Evolutionary conservation across 2,888 invertebrate species (phyloP).

Genomic region (Habrosyne pyritoides): DNA sequence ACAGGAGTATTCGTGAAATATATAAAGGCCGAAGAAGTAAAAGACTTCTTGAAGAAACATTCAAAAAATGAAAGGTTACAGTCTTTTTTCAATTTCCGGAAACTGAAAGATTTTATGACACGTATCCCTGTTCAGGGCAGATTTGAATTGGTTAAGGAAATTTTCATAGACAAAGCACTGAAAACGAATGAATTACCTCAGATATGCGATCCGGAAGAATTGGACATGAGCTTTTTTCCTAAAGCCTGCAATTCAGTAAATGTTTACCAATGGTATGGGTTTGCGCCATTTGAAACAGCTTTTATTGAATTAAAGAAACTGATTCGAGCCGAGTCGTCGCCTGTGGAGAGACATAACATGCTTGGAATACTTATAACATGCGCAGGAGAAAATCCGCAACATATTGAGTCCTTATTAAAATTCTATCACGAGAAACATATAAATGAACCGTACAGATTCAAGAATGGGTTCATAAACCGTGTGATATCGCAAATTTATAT

Average conservation of each 20-base stretch:
- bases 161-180: constrained; percentile 50
- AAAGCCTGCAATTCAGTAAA: constrained; percentile 9
- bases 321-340: constrained; percentile 34
- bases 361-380: constrained; percentile 48
- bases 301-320: constrained; percentile 50
- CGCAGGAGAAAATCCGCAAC: constrained; percentile 37
- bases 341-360: constrained; percentile 37
- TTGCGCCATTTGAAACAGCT: constrained; percentile 56
- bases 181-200: constrained; percentile 20
- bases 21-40: constrained; percentile 49
- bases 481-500: constrained; percentile 41
- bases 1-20: constrained; percentile 56
- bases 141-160: constrained; percentile 53
- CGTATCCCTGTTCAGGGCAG: constrained; percentile 50
- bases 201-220: not conserved
- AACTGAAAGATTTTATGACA: constrained; percentile 45
- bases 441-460: constrained; percentile 43
- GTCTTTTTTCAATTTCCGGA: constrained; percentile 37
- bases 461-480: constrained; percentile 42
- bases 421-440: constrained; percentile 51
- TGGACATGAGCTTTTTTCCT: not conserved
- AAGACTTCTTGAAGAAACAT: constrained; percentile 48
- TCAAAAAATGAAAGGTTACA: constrained; percentile 16
- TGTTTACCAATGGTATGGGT: constrained; percentile 55
- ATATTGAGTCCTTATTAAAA: constrained; percentile 46